A percentile compares a stretch with the other conserved stretches of the same genome.
Evolutionary conservation across 1,140 invertebrate genomes (phyloP).

Genomic region (Homalodisca vitripennis): DNA sequence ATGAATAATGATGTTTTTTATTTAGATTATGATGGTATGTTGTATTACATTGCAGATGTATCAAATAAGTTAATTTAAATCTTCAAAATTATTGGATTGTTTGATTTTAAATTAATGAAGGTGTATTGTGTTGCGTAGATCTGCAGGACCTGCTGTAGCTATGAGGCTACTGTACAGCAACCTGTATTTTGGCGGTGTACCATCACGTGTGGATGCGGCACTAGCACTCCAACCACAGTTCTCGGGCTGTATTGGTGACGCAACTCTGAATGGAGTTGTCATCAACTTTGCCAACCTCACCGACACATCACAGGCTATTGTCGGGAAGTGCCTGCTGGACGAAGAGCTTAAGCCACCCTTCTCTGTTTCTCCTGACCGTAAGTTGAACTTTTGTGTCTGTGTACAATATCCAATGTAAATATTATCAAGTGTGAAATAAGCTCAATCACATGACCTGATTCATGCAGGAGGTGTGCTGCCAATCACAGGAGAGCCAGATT

Average conservation of each 20-base stretch:
- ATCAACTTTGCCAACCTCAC: conserved; percentile 77
- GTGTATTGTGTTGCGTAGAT: no score
- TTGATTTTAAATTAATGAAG: no score
- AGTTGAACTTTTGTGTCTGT: neutral
- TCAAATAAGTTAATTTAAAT: no score
- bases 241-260: conserved; percentile 83
- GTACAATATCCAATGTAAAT: neutral
- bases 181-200: conserved; percentile 84
- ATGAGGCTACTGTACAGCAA: conserved; percentile 61
- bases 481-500: neutral
- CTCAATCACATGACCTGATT: no score
- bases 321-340: conserved; percentile 60
- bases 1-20: no score
- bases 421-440: no score
- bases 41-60: no score
- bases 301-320: conserved; percentile 57
- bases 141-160: conserved; percentile 55
- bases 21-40: no score
- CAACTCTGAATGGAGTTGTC: conserved; percentile 76
- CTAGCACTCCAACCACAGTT: conserved; percentile 57
- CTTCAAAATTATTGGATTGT: no score
- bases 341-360: conserved; percentile 2
- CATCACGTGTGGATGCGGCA: conserved; percentile 54
- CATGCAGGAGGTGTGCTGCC: conserved; percentile 1
- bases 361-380: neutral